Base-by-base conservation (phyloP, 2,888 invertebrate genomes). In the Megamerina dolium region DNA sequence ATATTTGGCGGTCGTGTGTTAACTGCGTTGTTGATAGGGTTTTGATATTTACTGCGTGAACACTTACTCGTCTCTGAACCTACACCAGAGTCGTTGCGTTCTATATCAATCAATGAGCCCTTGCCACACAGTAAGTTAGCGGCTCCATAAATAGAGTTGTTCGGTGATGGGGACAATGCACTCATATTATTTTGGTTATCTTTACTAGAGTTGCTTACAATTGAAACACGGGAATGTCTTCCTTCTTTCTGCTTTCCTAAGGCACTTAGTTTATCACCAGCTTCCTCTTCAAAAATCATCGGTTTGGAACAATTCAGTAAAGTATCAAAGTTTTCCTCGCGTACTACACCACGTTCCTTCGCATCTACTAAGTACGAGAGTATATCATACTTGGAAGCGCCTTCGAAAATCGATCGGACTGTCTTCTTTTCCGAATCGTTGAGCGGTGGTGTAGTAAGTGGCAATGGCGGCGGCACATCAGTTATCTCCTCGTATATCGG, bases 41-140 rank as follows among this genome's bases (percentile, higher is more conserved):
- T 81, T 73, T 83, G 78, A 55, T 82, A 78, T 66, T 82, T 77
- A 66, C 85, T 87, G 57, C 89, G 78, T 43, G 87, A 87, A 43
- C 87, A 84, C 67, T 89, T 89, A 66, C 88, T 88, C 6, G 91
- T 91, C 70, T 92, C 92, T 4, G 90, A 90, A 37, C 92, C 92
- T 2, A 92, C 91, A 3, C 92, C 93, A 14, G 91, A 92, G 68
- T 91, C 92, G 61, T 91, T 92, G 52, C 93, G 77, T 74, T 92
- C 92, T 54, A 92, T 85, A 68, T 91, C 90, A 44, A 63, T 64
- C n/a, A 58, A 50, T 4, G 58, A 43, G 32, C 58, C 54, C 58
- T 81, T 81, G 14, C 48, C 51, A 14, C 56, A 54, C 20, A 61
- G 56, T 18, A 62, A 64, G 13, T 43, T 46, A 19, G 43, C 46